Evolutionary conservation across 1,140 invertebrate genomes (phyloP).

Genomic region (Zaprionus ghesquierei): DNA sequence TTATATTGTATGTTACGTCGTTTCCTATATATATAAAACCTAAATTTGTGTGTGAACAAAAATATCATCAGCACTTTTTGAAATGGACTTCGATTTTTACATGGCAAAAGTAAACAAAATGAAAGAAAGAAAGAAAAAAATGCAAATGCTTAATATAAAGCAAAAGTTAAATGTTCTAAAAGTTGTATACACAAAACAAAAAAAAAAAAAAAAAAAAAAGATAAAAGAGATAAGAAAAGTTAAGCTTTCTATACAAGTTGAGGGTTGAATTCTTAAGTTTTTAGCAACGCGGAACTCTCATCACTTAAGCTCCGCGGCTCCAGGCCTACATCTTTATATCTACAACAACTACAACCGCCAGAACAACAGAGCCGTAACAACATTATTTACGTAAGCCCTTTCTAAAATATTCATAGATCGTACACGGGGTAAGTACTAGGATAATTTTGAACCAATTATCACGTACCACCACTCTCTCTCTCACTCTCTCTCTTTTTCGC

Average conservation of each 20-base stretch:
- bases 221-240: constrained; percentile 27
- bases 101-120: constrained; percentile 53
- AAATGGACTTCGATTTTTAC: constrained; percentile 83
- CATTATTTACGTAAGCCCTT: constrained; percentile 63
- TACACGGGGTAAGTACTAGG: constrained; percentile 74
- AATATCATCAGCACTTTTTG: constrained; percentile 82
- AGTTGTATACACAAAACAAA: constrained; percentile 67
- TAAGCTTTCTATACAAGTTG: constrained; percentile 80
- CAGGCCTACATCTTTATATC: constrained; percentile 41
- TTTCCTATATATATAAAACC: constrained; percentile 75
- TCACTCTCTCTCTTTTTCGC: constrained; percentile 4
- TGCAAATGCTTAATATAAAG: constrained; percentile 31
- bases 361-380: constrained; percentile 46
- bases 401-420: constrained; percentile 51
- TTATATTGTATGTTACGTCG: constrained; percentile 68
- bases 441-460: constrained; percentile 57
- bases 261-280: constrained; percentile 80
- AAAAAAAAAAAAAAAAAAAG: constrained; percentile 31
- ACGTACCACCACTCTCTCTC: constrained; percentile 15
- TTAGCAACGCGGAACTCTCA: constrained; percentile 63
- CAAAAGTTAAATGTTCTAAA: constrained; percentile 42
- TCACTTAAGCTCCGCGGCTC: constrained; percentile 48
- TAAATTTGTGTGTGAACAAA: constrained; percentile 82
- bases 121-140: constrained; percentile 29
- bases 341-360: constrained; percentile 21